Evolutionary conservation across 2,888 invertebrate species (phyloP), one percentile per base, ranked within the genome.

Genomic region (Agrochola circellaris): DNA sequence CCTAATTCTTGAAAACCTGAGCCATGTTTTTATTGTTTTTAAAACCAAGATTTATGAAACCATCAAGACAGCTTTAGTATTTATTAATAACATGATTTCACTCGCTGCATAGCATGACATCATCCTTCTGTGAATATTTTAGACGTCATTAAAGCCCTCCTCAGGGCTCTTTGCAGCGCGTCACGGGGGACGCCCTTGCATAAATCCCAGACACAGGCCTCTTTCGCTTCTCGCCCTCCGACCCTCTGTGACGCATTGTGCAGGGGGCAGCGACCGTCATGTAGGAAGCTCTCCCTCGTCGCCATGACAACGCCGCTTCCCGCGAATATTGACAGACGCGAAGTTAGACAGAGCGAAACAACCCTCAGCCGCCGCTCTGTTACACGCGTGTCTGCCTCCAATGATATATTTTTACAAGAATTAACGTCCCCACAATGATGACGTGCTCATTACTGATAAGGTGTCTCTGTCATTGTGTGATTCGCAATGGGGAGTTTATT

Each of bases 231-330:
- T 88, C 91, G 91, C 93, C 94, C 94, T 94, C 91, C 93, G 91
- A 92, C 93, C 94, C 94, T 93, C 92, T 90, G 87, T 84, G 89
- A 86, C 93, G 93, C 94, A 94, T 93, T 93, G 92, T 93, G 90
- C 91, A 90, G 93, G 94, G 95, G 94, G 95, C 94, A 92, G 90
- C 93, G 93, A 94, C 94, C 94, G 94, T 90, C 90, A 91, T 88
- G 90, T 89, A 90, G 91, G 91, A 93, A 94, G 91, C 91, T 91
- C 93, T 94, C 94, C 94, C 94, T 91, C 91, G 96, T 96, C 87
- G 90, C 92, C 93, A 96, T 96, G 95, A 93, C 95, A 93, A 96
- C 96, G 93, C 95, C 94, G 93, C 93, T 93, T 92, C 93, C 92
- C 92, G 93, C 92, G 92, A 94, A 94, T 93, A 93, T 96, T 95